Base-by-base conservation (phyloP, 2,888 invertebrate species). In the Coenonympha arcania region DNA sequence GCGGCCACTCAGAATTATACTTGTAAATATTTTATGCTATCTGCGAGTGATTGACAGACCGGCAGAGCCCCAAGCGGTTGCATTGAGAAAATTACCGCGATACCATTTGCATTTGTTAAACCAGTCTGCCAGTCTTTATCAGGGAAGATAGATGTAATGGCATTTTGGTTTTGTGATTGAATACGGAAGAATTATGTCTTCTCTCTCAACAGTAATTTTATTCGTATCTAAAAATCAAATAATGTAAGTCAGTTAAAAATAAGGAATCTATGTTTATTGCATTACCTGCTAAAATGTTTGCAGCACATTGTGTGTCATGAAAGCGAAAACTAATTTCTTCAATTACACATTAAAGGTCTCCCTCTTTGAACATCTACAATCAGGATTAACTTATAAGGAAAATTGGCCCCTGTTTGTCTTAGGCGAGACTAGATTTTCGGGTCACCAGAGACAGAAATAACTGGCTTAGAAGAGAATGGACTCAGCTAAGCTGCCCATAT, bases 1-100 rank as follows among this genome's bases (percentile, higher is more conserved):
- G 77, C 68, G 76, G 74, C 72, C 76, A 73, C 73, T 71, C 69
- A 66, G 79, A 75, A 85, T 82, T 79, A 77, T 69, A 70, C 74
- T 76, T 76, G 80, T 85, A 75, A 84, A 86, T 86, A 84, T 80
- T 84, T 85, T 79, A 85, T 84, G 72, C 58, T 68, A 64, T 69
- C 71, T 69, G 65, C 58, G 63, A 68, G 66, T 84, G 85, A 86
- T 80, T 85, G 85, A 84, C 85, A 77, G 79, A 59, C 57, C 56
- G 57, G 56, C 50, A n/a, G n/a, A n/a, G 62, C 56, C 80, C 76
- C 76, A 56, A 13, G 70, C 57, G 76, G 64, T 33, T 55, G 55
- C 52, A 55, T 52, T 50, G 50, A 52, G 55, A 43, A 53, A 48
- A 55, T 53, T 50, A 45, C 49, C 43, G 43, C 44, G 50, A 39